These are phyloP conservation scores for Furcifer pardalis DNA, from an alignment of 2,797 vertebrate genomes.

Conservation along the genomic window DNA sequence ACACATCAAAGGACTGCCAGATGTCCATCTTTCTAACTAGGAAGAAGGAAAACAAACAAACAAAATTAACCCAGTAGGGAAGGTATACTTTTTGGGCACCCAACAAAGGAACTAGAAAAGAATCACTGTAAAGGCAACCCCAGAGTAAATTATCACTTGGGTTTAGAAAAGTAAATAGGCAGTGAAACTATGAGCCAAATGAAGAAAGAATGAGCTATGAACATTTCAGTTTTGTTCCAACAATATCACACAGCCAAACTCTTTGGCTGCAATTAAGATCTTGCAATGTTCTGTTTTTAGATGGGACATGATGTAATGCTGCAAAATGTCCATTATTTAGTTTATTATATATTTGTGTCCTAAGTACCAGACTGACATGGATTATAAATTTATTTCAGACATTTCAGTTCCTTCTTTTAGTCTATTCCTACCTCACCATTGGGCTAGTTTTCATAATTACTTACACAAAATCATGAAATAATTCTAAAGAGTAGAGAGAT, in stretches of 20 bases:
- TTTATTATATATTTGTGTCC: neutral
- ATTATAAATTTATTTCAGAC: neutral
- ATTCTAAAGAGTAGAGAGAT: neutral
- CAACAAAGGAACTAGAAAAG: conserved; percentile 25
- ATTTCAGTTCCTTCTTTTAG: neutral
- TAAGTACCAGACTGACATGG: neutral
- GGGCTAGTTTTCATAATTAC: neutral
- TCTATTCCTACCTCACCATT: neutral
- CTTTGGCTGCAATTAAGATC: neutral
- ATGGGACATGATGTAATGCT: neutral
- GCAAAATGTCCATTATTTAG: neutral
- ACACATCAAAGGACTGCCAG: conserved; percentile 65
- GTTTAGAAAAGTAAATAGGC: neutral
- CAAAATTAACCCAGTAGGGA: conserved; percentile 39
- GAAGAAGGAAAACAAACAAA: conserved; percentile 56
- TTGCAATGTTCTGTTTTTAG: neutral
- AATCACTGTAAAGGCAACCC: neutral
- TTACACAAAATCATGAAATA: neutral
- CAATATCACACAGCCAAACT: neutral
- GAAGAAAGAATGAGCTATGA: neutral
- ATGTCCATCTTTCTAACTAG: conserved; percentile 29
- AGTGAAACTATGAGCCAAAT: neutral
- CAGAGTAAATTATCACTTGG: conserved; percentile 36
- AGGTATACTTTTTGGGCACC: neutral
- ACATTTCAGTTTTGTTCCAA: conserved; percentile 5